These are phyloP conservation scores for Picathartes gymnocephalus DNA, from an alignment of 2,113 vertebrate genomes.

Conservation along the genomic window DNA sequence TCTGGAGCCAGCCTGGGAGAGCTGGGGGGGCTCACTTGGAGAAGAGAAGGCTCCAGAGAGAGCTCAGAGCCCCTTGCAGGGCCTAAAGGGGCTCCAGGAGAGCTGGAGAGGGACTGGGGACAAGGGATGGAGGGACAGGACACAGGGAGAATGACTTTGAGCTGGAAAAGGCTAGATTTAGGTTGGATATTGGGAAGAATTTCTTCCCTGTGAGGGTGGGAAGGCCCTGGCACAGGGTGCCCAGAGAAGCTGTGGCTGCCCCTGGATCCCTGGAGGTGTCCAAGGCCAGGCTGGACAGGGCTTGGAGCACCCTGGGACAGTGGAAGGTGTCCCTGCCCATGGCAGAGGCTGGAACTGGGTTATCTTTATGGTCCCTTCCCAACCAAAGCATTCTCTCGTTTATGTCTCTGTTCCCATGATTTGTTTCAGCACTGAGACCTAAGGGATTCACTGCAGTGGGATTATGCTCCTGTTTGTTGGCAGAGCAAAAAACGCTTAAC, in stretches of 20 bases:
- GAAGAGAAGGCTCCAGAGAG: not conserved
- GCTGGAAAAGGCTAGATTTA: rapidly evolving
- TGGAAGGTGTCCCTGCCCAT: not conserved
- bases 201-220: rapidly evolving
- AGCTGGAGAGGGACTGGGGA: not conserved
- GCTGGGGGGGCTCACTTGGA: not conserved
- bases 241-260: not conserved
- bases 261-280: not conserved
- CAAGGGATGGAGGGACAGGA: not conserved
- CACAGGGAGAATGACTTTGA: not conserved
- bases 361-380: not conserved
- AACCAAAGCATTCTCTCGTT: not conserved
- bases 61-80: rapidly evolving
- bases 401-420: not conserved
- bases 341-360: not conserved
- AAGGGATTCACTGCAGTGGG: not conserved
- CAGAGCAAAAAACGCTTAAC: not conserved
- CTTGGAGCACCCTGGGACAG: not conserved
- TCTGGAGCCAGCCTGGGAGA: not conserved
- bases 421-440: not conserved
- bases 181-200: not conserved
- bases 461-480: not conserved
- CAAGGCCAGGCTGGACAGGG: rapidly evolving
- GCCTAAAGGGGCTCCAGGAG: not conserved
- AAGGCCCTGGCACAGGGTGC: not conserved